phyloP scores from a whole-genome alignment of 2,797 vertebrate species.

The Sorex maritimensis region DNA sequence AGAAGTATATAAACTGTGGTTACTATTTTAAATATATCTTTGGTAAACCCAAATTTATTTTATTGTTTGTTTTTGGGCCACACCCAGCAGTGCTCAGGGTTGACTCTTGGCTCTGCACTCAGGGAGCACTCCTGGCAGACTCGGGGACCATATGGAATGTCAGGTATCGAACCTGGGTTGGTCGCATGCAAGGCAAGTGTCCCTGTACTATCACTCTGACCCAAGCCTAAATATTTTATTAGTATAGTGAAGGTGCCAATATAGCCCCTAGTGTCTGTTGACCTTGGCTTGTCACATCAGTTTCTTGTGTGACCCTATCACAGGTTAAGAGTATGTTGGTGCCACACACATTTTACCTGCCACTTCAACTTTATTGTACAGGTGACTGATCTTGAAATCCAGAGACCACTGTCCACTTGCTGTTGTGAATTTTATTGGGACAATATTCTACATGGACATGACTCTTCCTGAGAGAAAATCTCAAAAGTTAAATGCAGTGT shows the following conservation, averaged over 20 bases:
- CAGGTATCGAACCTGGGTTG: too few species aligned
- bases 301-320: not conserved
- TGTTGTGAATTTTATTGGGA: constrained; percentile 82
- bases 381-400: not conserved
- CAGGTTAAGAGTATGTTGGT: not conserved
- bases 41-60: not conserved
- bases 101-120: too few species aligned
- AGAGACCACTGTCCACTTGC: constrained; percentile 69
- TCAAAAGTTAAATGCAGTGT: constrained; percentile 83
- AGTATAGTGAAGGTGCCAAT: too few species aligned
- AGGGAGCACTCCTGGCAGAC: too few species aligned
- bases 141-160: too few species aligned
- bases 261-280: not conserved
- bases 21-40: constrained; percentile 45
- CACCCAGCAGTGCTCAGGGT: too few species aligned
- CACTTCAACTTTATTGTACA: not conserved
- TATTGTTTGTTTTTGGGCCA: too few species aligned
- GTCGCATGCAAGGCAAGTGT: too few species aligned
- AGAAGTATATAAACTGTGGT: constrained; percentile 24
- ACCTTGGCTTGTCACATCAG: fast-evolving
- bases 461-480: constrained; percentile 77
- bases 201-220: too few species aligned
- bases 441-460: constrained; percentile 63
- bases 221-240: not conserved
- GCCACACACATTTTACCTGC: fast-evolving